These are phyloP conservation scores for Colostygia pectinataria DNA, from an alignment of 2,888 invertebrate genomes.

Conservation along the genomic window DNA sequence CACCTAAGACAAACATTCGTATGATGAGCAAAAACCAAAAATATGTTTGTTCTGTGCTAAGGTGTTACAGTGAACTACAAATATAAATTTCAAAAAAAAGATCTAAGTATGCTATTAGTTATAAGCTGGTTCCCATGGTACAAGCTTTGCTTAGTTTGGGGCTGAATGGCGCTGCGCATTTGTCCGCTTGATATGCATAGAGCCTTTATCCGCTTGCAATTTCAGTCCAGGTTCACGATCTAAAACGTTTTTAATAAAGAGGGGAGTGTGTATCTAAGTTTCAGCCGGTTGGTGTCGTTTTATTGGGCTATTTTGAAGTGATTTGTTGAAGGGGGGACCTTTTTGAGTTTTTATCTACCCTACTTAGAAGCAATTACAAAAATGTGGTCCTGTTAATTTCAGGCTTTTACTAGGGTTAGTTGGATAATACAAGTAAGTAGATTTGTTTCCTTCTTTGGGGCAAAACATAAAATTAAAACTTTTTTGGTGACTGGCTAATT, in stretches of 20 bases:
- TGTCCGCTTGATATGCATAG: slow-evolving; percentile 10
- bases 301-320: slow-evolving; percentile 62
- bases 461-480: too few relatives aligned
- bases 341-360: slow-evolving; percentile 36
- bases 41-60: too few relatives aligned
- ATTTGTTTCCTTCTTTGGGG: too few relatives aligned
- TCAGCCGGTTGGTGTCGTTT: slow-evolving; percentile 53
- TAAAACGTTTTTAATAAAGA: slow-evolving; percentile 64
- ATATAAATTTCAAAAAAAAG: too few relatives aligned
- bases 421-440: too few relatives aligned
- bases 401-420: slow-evolving; percentile 22
- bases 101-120: too few relatives aligned
- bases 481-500: too few relatives aligned
- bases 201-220: slow-evolving; percentile 59
- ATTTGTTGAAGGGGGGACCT: slow-evolving; percentile 53
- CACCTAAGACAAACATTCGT: too few relatives aligned
- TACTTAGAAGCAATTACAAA: slow-evolving; percentile 37
- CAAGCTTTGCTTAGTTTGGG: too few relatives aligned
- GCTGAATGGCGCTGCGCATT: background rate
- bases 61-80: too few relatives aligned
- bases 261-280: slow-evolving; percentile 56
- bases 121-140: too few relatives aligned
- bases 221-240: slow-evolving; percentile 73
- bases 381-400: slow-evolving; percentile 32
- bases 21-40: too few relatives aligned